phyloP scores from a whole-genome alignment of 2,888 invertebrate species.

The Chydorus sphaericus region DNA sequence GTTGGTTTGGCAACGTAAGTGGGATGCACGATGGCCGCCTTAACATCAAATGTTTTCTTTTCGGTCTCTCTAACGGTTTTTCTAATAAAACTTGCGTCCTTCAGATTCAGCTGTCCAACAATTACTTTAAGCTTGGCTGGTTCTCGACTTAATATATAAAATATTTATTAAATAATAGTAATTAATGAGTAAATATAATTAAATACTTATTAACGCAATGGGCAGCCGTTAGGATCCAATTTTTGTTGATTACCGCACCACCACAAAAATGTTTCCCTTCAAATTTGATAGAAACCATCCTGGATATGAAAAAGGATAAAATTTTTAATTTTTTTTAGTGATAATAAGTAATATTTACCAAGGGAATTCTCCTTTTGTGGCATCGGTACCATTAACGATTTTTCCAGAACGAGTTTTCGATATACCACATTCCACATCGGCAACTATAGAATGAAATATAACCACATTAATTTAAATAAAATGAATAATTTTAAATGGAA shows the following conservation, averaged over 20 bases:
- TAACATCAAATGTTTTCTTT: too few species aligned
- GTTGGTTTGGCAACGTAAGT: neutral
- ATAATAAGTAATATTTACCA: too few species aligned
- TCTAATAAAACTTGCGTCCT: too few species aligned
- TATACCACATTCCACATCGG: constrained; percentile 2
- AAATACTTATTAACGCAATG: constrained; percentile 75
- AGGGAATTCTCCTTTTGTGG: constrained; percentile 7
- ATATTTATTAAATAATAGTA: too few species aligned
- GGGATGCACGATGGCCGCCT: too few species aligned
- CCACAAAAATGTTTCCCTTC: constrained; percentile 37
- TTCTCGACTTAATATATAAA: too few species aligned
- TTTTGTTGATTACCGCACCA: constrained; percentile 54
- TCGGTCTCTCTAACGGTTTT: too few species aligned
- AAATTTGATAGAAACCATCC: constrained; percentile 1
- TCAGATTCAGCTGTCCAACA: too few species aligned
- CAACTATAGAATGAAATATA: neutral
- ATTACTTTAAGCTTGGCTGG: too few species aligned
- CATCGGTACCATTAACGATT: constrained; percentile 3
- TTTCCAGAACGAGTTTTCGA: neutral
- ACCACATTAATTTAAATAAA: neutral
- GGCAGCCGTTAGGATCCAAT: constrained; percentile 62
- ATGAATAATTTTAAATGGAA: neutral
- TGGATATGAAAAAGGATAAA: neutral
- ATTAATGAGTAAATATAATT: too few species aligned
- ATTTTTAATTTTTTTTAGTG: neutral